Conservation (phyloP, 2,888 invertebrate species). For the Rhingia rostrata region DNA sequence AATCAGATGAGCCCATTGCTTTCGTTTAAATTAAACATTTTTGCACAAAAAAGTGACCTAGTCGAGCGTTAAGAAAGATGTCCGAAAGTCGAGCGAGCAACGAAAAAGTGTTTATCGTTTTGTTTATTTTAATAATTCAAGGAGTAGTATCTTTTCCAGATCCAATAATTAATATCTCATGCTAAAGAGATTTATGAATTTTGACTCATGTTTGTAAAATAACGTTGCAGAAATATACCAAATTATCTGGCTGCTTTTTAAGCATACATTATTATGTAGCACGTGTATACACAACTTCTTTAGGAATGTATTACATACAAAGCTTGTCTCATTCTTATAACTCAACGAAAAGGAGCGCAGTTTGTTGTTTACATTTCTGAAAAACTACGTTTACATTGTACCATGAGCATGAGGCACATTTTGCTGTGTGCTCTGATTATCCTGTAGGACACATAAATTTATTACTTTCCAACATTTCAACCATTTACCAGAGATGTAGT, state of each 20-base stretch:
- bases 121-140: neutral
- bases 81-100: no score
- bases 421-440: slow-evolving; percentile 42
- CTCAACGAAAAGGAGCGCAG: neutral
- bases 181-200: slow-evolving; percentile 1
- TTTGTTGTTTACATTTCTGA: slow-evolving; percentile 1
- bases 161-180: slow-evolving; percentile 4
- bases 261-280: no score
- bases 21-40: no score
- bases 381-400: slow-evolving; percentile 12
- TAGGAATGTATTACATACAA: neutral
- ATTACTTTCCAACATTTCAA: slow-evolving; percentile 50
- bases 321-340: neutral
- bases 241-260: no score
- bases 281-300: no score
- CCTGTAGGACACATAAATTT: slow-evolving; percentile 51
- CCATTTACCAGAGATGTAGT: slow-evolving; percentile 46
- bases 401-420: slow-evolving; percentile 6
- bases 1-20: no score
- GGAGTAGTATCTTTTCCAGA: neutral
- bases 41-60: no score
- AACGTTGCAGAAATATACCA: neutral
- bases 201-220: slow-evolving; percentile 1
- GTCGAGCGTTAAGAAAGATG: no score
- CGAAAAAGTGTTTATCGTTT: neutral